phyloP scores from a whole-genome alignment of 64 coral and sea anemone species.

The Cladopsammia gracilis region DNA sequence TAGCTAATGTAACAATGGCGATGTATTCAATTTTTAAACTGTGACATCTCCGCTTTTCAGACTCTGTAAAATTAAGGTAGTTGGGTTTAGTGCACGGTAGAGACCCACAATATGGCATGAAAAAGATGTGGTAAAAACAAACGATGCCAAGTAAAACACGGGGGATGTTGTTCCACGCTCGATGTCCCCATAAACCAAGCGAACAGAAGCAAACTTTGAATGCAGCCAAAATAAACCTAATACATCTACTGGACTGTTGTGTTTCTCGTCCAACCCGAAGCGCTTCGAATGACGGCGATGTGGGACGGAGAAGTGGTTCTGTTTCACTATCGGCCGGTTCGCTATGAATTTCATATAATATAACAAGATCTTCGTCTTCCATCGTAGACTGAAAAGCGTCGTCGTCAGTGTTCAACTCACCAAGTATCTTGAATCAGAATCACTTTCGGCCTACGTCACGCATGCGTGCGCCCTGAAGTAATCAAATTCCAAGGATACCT shows the following conservation, averaged over 20 bases:
- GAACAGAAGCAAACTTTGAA: conserved; percentile 5
- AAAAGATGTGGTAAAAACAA: conserved; percentile 53
- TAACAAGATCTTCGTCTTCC: too few species aligned
- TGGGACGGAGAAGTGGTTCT: neutral
- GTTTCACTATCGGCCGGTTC: neutral
- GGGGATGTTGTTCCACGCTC: conserved; percentile 17
- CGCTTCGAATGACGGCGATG: neutral
- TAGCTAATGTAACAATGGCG: conserved; percentile 43
- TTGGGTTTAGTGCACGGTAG: conserved; percentile 36
- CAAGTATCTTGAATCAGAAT: too few species aligned
- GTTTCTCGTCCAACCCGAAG: neutral
- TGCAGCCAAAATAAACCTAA: neutral
- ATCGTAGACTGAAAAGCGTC: too few species aligned
- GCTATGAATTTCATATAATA: too few species aligned
- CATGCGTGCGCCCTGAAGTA: too few species aligned
- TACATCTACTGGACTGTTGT: neutral
- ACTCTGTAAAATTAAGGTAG: conserved; percentile 47
- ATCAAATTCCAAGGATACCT: too few species aligned
- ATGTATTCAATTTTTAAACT: conserved; percentile 35
- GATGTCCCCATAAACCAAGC: conserved; percentile 60
- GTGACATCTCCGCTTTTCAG: conserved; percentile 10
- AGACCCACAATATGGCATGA: conserved; percentile 27
- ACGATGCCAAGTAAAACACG: neutral
- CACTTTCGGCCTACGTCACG: too few species aligned
- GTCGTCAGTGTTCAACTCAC: too few species aligned